A percentile compares a stretch with the other conserved stretches of the same genome.
Evolutionary conservation across 2,888 invertebrate species (phyloP).

Genomic region (Luperina testacea): DNA sequence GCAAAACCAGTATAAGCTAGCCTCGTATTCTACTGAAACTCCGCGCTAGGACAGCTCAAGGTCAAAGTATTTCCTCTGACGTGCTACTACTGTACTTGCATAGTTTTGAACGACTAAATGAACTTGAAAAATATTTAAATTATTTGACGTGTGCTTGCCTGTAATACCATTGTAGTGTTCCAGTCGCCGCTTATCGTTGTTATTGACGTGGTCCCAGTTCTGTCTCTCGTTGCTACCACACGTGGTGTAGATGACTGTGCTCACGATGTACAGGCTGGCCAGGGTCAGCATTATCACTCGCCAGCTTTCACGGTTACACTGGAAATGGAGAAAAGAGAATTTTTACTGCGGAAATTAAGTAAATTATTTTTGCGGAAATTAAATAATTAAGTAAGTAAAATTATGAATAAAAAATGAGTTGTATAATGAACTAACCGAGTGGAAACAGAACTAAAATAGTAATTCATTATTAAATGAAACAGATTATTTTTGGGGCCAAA

Average conservation of each 20-base stretch:
- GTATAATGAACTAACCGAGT: not conserved
- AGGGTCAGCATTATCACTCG: conserved; percentile 92
- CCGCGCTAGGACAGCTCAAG: too few species aligned
- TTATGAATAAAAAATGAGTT: not conserved
- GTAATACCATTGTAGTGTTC: conserved; percentile 72
- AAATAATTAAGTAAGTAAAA: too few species aligned
- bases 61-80: too few species aligned
- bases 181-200: conserved; percentile 51
- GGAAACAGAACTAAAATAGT: not conserved
- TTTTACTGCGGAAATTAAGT: not conserved
- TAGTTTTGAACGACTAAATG: too few species aligned
- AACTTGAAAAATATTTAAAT: not conserved
- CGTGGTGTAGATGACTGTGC: conserved; percentile 91
- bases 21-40: too few species aligned
- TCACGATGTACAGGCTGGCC: conserved; percentile 91
- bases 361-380: too few species aligned
- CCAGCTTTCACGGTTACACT: conserved; percentile 92
- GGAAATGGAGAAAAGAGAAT: conserved; percentile 57
- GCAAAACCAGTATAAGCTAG: too few species aligned
- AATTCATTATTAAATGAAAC: not conserved
- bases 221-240: conserved; percentile 92
- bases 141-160: conserved; percentile 57
- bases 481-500: not conserved
- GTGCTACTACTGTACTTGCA: too few species aligned
- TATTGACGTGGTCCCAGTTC: conserved; percentile 91